Percentiles rank a stretch among this genome's conserved stretches.
phyloP scores from a whole-genome alignment of 1,140 invertebrate genomes.

The Lucilia sericata region DNA sequence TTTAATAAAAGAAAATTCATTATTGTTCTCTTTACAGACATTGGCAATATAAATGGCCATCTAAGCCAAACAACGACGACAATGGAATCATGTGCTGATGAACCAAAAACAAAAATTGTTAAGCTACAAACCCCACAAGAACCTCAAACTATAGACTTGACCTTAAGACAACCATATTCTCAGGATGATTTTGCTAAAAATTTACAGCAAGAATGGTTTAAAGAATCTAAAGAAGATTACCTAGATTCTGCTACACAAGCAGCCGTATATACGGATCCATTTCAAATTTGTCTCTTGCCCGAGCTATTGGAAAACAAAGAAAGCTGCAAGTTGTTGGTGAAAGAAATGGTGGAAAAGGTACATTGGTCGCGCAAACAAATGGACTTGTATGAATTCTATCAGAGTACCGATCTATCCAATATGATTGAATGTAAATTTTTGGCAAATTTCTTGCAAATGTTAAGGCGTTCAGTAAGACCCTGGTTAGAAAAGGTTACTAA shows the following conservation, averaged over 20 bases:
- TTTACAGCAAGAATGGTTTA: slow-evolving; percentile 41
- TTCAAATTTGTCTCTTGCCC: slow-evolving; percentile 62
- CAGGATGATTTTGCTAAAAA: slow-evolving; percentile 21
- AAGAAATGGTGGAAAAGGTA: slow-evolving; percentile 69
- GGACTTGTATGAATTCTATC: slow-evolving; percentile 80
- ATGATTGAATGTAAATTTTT: slow-evolving; percentile 67
- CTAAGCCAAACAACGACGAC: background rate
- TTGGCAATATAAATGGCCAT: slow-evolving; percentile 2
- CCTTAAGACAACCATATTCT: slow-evolving; percentile 24
- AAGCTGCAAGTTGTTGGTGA: slow-evolving; percentile 52
- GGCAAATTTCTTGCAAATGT: slow-evolving; percentile 60
- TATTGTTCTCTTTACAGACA: slow-evolving; percentile 41
- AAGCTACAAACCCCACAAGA: background rate
- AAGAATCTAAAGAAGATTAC: slow-evolving; percentile 25
- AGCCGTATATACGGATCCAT: slow-evolving; percentile 57
- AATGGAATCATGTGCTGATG: background rate
- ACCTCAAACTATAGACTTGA: slow-evolving; percentile 36
- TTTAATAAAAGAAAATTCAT: slow-evolving; percentile 48
- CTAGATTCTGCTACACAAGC: slow-evolving; percentile 53
- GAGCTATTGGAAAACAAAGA: slow-evolving; percentile 49
- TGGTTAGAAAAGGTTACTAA: slow-evolving; percentile 73
- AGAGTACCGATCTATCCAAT: slow-evolving; percentile 75
- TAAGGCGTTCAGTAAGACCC: slow-evolving; percentile 58
- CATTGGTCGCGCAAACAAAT: slow-evolving; percentile 75
- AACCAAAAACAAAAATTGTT: slow-evolving; percentile 33